These are phyloP conservation scores for Barypeithes pellucidus DNA, from an alignment of 2,888 invertebrate genomes.

Conservation along the genomic window DNA sequence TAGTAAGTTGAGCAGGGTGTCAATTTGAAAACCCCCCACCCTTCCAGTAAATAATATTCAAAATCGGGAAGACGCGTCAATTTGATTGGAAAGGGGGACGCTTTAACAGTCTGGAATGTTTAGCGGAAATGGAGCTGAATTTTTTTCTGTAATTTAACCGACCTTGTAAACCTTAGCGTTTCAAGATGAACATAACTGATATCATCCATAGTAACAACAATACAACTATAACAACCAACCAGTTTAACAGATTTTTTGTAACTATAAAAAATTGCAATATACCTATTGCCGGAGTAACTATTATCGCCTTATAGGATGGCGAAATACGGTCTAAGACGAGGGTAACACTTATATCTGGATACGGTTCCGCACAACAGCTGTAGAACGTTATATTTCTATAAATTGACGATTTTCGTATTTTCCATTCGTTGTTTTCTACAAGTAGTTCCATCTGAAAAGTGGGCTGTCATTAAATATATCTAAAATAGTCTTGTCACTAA, in stretches of 20 bases:
- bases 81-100: too few relatives aligned
- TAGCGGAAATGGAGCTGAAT: too few relatives aligned
- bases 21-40: too few relatives aligned
- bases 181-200: too few relatives aligned
- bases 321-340: conserved; percentile 74
- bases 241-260: neutral
- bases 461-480: neutral
- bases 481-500: too few relatives aligned
- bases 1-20: too few relatives aligned
- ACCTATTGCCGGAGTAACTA: conserved; percentile 78
- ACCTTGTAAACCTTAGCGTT: neutral
- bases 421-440: conserved; percentile 71
- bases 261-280: conserved; percentile 35
- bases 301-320: conserved; percentile 75
- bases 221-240: neutral
- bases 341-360: conserved; percentile 72
- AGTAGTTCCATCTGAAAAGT: conserved; percentile 63
- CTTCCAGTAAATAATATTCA: too few relatives aligned
- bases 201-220: too few relatives aligned
- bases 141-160: too few relatives aligned
- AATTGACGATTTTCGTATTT: conserved; percentile 69
- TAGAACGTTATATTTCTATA: conserved; percentile 70
- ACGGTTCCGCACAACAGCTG: conserved; percentile 74
- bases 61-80: too few relatives aligned
- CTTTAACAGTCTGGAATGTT: too few relatives aligned